phyloP scores from a whole-genome alignment of 2,888 invertebrate genomes.

The Uropetala carovei region DNA sequence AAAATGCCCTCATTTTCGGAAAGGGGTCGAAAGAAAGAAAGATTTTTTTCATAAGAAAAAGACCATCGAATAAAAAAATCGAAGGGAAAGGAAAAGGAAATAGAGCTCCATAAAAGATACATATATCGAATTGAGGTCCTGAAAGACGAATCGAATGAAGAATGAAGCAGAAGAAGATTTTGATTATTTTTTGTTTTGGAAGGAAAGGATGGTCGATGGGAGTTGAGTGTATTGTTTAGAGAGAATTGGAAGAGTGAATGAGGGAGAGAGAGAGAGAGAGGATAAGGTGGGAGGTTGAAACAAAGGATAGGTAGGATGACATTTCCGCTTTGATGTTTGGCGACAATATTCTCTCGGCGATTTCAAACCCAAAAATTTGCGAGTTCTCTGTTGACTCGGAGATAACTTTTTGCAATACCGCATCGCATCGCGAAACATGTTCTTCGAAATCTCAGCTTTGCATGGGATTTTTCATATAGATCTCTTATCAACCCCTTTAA shows the following conservation, averaged over 20 bases:
- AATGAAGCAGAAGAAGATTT: background rate
- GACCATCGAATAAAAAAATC: background rate
- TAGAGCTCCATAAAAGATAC: background rate
- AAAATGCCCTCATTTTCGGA: conserved; percentile 9
- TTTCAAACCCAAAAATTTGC: background rate
- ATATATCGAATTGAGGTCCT: too few species aligned
- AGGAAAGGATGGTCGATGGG: background rate
- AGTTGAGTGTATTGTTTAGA: background rate
- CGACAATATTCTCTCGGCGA: background rate
- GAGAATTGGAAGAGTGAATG: background rate
- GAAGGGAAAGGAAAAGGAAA: background rate
- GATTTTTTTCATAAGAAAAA: background rate
- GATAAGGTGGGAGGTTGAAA: background rate
- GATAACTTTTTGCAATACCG: background rate
- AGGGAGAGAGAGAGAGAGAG: background rate
- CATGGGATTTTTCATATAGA: too few species aligned
- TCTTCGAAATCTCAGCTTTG: too few species aligned
- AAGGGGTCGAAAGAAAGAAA: background rate
- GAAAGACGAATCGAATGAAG: background rate
- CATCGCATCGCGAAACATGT: too few species aligned
- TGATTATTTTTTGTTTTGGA: background rate
- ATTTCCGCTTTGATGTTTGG: background rate
- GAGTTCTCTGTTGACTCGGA: background rate
- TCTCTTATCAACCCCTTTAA: too few species aligned
- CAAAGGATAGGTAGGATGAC: background rate